Conservation (phyloP, 2,113 vertebrate species). For the Fregetta grallaria region DNA sequence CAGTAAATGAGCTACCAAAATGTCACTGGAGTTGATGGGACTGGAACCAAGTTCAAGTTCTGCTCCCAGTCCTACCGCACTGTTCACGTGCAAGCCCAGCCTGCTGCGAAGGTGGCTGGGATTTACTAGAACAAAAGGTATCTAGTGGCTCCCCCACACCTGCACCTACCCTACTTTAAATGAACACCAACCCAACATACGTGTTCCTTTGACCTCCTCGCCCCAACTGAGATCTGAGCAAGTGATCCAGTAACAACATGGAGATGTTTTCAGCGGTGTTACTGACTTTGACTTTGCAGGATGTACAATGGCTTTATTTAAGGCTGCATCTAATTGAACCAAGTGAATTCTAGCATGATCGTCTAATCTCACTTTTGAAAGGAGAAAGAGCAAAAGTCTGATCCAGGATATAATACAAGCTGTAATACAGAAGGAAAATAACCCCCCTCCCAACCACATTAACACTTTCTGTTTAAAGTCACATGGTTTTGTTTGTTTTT, state of each 20-base stretch:
- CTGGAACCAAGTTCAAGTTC: neutral
- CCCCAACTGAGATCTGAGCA: fast-evolving
- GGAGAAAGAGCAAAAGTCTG: neutral
- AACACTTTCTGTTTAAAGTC: neutral
- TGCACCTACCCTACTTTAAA: neutral
- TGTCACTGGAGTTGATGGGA: fast-evolving
- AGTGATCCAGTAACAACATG: fast-evolving
- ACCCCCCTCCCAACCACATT: neutral
- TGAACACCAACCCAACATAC: fast-evolving
- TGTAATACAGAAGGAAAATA: neutral
- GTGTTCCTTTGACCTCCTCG: neutral
- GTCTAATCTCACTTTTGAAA: neutral
- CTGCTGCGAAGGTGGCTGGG: fast-evolving
- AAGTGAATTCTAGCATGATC: fast-evolving
- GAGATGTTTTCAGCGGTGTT: fast-evolving
- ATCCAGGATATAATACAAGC: neutral
- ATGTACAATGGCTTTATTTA: fast-evolving
- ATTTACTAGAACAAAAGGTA: neutral
- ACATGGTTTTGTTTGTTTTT: neutral
- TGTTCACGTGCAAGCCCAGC: fast-evolving
- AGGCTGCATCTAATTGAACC: neutral
- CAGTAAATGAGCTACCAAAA: neutral
- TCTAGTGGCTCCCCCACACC: neutral
- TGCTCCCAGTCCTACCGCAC: fast-evolving
- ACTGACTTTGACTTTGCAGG: fast-evolving